Evolutionary conservation across 1,140 invertebrate genomes (phyloP), one percentile per base, ranked within the genome.

Genomic region (Drosophila lacertosa): DNA sequence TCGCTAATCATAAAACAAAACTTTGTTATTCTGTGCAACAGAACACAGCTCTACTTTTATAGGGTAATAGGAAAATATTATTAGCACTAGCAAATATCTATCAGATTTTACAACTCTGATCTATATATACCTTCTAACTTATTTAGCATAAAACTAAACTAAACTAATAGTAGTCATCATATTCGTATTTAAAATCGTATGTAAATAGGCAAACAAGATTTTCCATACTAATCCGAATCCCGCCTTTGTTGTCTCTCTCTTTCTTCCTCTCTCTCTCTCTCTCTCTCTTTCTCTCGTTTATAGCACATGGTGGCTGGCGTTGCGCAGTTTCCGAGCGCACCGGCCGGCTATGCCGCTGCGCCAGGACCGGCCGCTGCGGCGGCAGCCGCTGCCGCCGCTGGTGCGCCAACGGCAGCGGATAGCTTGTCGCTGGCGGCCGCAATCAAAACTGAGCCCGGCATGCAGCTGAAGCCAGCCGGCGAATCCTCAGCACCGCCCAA

Each of bases 301-400:
- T 94, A 98, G 97, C 97, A 98, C 94, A 97, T 98, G 96, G 97
- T 98, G 93, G 96, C 97, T 93, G 96, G 96, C 86, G 97, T 97
- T 95, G 93, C 94, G 92, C 96, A 96, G 91, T 97, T 95, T 93
- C 93, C 94, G 76, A 93, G 94, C 90, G 95, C 95, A 93, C 95
- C 95, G 92, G 94, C 94, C 93, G 93, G 94, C 92, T 96, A 93
- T 94, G 96, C 94, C 92, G 94, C 93, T 47, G 92, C 88, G 24
- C 74, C 92, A 13, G 94, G 95, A 74, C 94, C 94, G 80, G 93
- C 94, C 32, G 91, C 89, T 53, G 92, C 92, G 26, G 93, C 92
- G 22, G 93, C 92, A 29, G 93, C 92, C 24, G 93, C 92, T 89
- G 67, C 65, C 33, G 93, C 92, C 91, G 68, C 66, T 89, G 91